Conservation (phyloP, 2,888 invertebrate species). For the Bhutanitis thaidina region DNA sequence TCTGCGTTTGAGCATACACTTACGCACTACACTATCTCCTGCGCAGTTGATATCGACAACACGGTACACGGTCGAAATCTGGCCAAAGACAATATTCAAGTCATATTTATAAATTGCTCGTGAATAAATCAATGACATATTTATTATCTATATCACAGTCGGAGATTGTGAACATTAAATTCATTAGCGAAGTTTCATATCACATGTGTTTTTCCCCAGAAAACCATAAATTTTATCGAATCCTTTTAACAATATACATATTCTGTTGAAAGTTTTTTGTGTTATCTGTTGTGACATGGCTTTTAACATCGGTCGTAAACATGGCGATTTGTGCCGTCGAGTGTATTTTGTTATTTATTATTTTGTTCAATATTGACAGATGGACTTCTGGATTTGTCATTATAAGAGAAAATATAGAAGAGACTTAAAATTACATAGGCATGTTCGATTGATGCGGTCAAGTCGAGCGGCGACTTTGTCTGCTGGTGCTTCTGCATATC, state of each 20-base stretch:
- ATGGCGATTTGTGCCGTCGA: neutral
- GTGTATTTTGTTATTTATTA: neutral
- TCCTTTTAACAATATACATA: neutral
- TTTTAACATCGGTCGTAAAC: neutral
- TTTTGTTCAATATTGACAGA: neutral
- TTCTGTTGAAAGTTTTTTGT: neutral
- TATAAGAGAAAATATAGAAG: neutral
- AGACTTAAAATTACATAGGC: too few species aligned
- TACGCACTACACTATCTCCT: too few species aligned
- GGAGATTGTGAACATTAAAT: neutral
- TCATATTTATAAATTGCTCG: too few species aligned
- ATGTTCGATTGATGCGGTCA: too few species aligned
- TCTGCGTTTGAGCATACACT: too few species aligned
- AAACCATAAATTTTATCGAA: neutral
- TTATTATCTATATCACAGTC: too few species aligned
- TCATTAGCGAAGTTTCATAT: neutral
- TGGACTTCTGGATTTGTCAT: neutral
- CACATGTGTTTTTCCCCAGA: neutral
- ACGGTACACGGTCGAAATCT: too few species aligned
- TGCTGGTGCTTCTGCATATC: too few species aligned
- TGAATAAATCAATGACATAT: too few species aligned
- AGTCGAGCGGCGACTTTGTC: too few species aligned
- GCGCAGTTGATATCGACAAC: too few species aligned
- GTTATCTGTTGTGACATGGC: neutral
- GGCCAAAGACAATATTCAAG: too few species aligned